Percentiles rank a stretch among this genome's conserved stretches.
Evolutionary conservation across 2,888 invertebrate genomes (phyloP).

Genomic region (Ashinkailepas kermadecensis): DNA sequence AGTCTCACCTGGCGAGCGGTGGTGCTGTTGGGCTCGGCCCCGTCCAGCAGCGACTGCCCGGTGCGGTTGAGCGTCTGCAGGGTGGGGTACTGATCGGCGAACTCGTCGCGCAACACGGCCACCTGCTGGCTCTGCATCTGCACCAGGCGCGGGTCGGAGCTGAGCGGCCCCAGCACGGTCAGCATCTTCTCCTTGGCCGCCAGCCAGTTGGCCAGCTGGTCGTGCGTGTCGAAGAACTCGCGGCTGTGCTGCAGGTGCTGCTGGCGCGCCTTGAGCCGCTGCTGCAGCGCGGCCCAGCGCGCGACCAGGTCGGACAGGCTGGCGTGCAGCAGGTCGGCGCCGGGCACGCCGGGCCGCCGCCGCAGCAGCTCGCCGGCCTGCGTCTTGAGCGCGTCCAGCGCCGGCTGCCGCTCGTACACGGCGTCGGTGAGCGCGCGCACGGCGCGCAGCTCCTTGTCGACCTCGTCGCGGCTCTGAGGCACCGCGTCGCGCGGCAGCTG

Average conservation of each 20-base stretch:
- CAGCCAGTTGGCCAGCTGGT: constrained; percentile 76
- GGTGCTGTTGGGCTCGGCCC: constrained; percentile 47
- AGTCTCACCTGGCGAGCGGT: background rate
- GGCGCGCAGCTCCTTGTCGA: constrained; percentile 75
- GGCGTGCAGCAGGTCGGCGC: constrained; percentile 75
- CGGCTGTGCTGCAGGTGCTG: constrained; percentile 58
- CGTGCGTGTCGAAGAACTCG: constrained; percentile 84
- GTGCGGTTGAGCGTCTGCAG: constrained; percentile 69
- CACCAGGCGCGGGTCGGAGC: constrained; percentile 90
- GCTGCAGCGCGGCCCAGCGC: constrained; percentile 77
- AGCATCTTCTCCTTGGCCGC: constrained; percentile 91
- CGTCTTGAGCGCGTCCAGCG: constrained; percentile 78
- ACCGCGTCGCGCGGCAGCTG: constrained; percentile 75
- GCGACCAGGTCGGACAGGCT: constrained; percentile 70
- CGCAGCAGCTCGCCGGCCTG: constrained; percentile 80
- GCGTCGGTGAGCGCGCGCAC: constrained; percentile 76
- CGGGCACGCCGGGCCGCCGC: constrained; percentile 74
- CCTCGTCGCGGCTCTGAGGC: constrained; percentile 69
- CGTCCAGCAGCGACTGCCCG: constrained; percentile 63
- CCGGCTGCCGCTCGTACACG: constrained; percentile 85
- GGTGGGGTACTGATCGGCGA: constrained; percentile 84
- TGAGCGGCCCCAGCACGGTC: constrained; percentile 88
- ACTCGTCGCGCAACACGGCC: constrained; percentile 89
- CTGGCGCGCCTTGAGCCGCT: constrained; percentile 64
- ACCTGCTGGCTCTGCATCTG: constrained; percentile 91